A percentile compares a stretch with the other conserved stretches of the same genome.
Evolutionary conservation across 1,140 invertebrate genomes (phyloP).

Genomic region (Caenorhabditis briggsae): DNA sequence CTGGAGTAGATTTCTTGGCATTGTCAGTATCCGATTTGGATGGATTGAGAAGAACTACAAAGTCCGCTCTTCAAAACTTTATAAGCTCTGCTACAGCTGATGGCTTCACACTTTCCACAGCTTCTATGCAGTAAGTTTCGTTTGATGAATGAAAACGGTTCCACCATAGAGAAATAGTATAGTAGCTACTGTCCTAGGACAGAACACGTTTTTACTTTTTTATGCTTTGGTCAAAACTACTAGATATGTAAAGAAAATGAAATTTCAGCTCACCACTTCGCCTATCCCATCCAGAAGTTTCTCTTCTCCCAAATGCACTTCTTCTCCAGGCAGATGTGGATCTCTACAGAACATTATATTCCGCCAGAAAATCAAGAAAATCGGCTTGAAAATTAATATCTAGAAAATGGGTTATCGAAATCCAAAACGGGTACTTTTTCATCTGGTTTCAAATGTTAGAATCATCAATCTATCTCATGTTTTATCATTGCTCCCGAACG

Average conservation of each 20-base stretch:
- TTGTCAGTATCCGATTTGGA: conserved; percentile 54
- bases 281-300: conserved; percentile 40
- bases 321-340: conserved; percentile 60
- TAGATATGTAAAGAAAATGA: too few relatives aligned
- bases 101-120: conserved; percentile 57
- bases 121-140: conserved; percentile 33
- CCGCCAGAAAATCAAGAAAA: conserved; percentile 11
- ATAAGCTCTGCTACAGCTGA: conserved; percentile 49
- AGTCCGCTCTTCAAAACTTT: conserved; percentile 55
- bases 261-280: conserved; percentile 56
- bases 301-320: conserved; percentile 49
- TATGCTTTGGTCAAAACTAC: neutral
- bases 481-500: neutral
- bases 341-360: conserved; percentile 61
- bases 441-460: neutral
- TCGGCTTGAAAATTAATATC: conserved; percentile 1
- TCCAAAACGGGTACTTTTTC: conserved; percentile 8
- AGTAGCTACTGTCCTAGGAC: too few relatives aligned
- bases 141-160: neutral
- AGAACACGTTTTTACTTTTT: neutral
- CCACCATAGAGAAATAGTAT: neutral
- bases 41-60: conserved; percentile 54
- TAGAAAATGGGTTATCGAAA: conserved; percentile 29
- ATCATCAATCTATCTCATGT: too few relatives aligned
- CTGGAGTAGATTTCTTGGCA: conserved; percentile 64